Evolutionary conservation across 2,797 vertebrate genomes (phyloP), one percentile per base, ranked within the genome.

Genomic region (Novumbra hubbsi): DNA sequence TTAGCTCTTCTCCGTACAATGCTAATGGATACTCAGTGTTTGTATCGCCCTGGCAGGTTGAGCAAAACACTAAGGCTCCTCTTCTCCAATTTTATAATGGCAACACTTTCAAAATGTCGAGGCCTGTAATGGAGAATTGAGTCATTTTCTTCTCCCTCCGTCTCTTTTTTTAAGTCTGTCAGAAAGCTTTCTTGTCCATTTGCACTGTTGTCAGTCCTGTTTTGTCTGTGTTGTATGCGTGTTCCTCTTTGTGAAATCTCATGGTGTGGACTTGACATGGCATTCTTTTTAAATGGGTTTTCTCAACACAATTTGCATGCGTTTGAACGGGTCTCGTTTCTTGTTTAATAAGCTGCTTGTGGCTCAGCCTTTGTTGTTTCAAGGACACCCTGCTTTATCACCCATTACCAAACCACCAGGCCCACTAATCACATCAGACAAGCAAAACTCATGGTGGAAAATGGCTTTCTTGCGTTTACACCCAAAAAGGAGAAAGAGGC

Each of bases 1-100:
- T 60, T 60, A 60, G 55, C 55, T 24, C 88, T 90, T 89, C 86
- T 89, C 87, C 81, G 11, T 60, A 24, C 24, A 86, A 60, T 14
- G 21, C 80, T 92, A 90, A 91, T 89, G 86, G 85, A 81, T 90
- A 80, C 73, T 88, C 85, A 80, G 85, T 81, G 80, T 77, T 79
- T 78, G 82, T 86, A 87, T 87, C 79, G 88, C 85, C 73, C 81
- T 78, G 81, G 86, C 83, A 86, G 85, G 77, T 80, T 73, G 84
- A 84, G 86, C 83, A 87, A 85, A 78, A 75, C 38, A 67, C 70
- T 68, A 21, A 68, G 48, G 70, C 76, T 85, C 80, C 72, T 68
- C 55, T 77, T 86, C 82, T 80, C 34, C 24, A 82, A 76, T 80
- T 81, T 27, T 70, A 30, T 62, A 79, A 85, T 75, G 73, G 78